Evolutionary conservation across 2,797 vertebrate genomes (phyloP), one percentile per base, ranked within the genome.

Genomic region (Syngnathus rostellatus): DNA sequence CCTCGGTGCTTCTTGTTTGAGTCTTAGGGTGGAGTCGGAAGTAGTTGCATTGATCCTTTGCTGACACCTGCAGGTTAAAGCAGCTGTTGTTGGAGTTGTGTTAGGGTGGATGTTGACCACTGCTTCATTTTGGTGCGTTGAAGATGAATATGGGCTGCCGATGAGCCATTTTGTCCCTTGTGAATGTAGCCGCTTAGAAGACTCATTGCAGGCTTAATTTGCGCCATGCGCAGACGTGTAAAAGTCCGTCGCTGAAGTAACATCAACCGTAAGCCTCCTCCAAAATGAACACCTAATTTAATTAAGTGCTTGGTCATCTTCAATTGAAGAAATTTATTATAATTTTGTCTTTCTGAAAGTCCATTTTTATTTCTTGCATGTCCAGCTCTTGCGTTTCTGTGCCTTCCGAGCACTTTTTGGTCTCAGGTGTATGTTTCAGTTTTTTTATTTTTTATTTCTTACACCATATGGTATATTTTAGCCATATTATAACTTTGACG

Each of bases 41-140:
- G 39, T 1, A 25, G 25, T 63, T 19, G n/a, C 71, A 74, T 40
- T 63, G 17, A 65, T 70, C n/a, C 41, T 67, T 76, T 31, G 25
- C 77, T 82, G 85, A 74, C 86, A 77, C 64, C 87, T 89, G 75
- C 83, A 87, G 87, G 87, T 55, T 21, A 66, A 39, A 67, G 39
- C 21, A 7, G 23, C 8, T 2, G 16, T 23, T 40, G 8, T 40
- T 23, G 50, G 58, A 39, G 58, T 60, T 40, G 7, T n/a, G 8
- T 40, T 40, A 41, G 5, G 4, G 19, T 21, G n/a, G 43, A 12
- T 41, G 19, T 43, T 4, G 8, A 23, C n/a, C n/a, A 21, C 54
- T 16, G 54, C 25, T 60, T 31, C 31, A 5, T 19, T 38, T 39
- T 10, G 57, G 37, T n/a, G 10, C 54, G 21, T 21, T 41, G 59